phyloP scores from a whole-genome alignment of 2,888 invertebrate species.

The Plutella xylostella region DNA sequence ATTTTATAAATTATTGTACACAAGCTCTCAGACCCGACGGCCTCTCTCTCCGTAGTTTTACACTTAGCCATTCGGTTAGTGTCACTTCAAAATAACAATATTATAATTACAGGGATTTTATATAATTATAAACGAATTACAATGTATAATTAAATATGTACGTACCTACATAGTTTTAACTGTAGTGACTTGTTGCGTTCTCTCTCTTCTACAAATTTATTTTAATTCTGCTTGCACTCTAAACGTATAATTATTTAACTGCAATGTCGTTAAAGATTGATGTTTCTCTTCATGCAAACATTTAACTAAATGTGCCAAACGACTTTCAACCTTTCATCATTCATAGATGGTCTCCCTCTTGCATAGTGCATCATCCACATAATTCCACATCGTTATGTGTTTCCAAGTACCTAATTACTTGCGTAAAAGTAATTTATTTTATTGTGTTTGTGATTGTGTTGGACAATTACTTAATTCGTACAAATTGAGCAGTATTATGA shows the following conservation, averaged over 20 bases:
- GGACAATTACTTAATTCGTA: conserved; percentile 61
- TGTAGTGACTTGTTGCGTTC: conserved; percentile 2
- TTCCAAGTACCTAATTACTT: not conserved
- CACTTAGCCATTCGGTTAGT: conserved; percentile 27
- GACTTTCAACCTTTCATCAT: conserved; percentile 6
- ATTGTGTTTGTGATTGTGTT: conserved; percentile 29
- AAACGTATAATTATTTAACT: conserved; percentile 14
- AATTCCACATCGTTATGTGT: too few relatives aligned
- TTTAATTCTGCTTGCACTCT: too few relatives aligned
- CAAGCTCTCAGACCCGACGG: conserved; percentile 33
- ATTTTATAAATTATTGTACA: conserved; percentile 63
- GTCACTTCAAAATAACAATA: conserved; percentile 60
- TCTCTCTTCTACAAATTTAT: too few relatives aligned
- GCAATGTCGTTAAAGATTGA: conserved; percentile 1
- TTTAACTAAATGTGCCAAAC: conserved; percentile 54
- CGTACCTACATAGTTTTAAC: conserved; percentile 38
- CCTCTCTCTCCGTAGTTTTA: not conserved
- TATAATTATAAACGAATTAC: conserved; percentile 54
- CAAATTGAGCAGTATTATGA: conserved; percentile 68
- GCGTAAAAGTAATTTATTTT: conserved; percentile 6
- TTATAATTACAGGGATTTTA: conserved; percentile 70
- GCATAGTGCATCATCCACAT: too few relatives aligned
- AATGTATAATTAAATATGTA: conserved; percentile 59
- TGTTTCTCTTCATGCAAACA: not conserved
- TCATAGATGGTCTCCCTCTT: too few relatives aligned